These are phyloP conservation scores for Mechanitis messenoides DNA, from an alignment of 2,888 invertebrate genomes.

Conservation along the genomic window DNA sequence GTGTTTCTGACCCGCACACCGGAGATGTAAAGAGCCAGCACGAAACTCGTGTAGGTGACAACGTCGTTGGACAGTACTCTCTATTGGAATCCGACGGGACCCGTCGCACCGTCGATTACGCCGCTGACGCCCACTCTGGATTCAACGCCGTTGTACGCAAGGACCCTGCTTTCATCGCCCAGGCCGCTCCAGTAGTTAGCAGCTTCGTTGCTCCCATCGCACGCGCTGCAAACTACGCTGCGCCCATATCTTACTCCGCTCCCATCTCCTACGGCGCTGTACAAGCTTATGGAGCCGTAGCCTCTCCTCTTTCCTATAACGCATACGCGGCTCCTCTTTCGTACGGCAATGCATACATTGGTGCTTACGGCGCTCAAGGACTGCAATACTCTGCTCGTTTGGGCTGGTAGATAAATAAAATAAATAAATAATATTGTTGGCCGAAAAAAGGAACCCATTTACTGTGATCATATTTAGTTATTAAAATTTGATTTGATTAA, in stretches of 20 bases:
- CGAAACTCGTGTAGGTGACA: conserved; percentile 67
- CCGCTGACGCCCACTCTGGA: conserved; percentile 64
- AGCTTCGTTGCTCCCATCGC: conserved; percentile 25
- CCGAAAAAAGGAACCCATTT: conserved; percentile 7
- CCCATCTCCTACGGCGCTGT: conserved; percentile 11
- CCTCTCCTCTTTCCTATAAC: conserved; percentile 27
- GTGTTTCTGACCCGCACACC: conserved; percentile 69
- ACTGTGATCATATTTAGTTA: conserved; percentile 13
- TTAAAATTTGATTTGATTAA: too few species aligned
- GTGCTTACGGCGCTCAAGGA: conserved; percentile 24
- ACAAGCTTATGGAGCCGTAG: conserved; percentile 25
- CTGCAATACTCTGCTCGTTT: conserved; percentile 34
- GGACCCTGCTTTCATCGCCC: conserved; percentile 49
- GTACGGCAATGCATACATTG: conserved; percentile 16
- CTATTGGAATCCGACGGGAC: conserved; percentile 71
- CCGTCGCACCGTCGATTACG: conserved; percentile 72
- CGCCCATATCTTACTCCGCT: conserved; percentile 17
- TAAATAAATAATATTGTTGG: neutral
- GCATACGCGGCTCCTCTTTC: conserved; percentile 23
- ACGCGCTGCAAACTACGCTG: conserved; percentile 30
- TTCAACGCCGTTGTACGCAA: conserved; percentile 75
- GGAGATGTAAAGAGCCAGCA: conserved; percentile 71
- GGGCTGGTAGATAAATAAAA: conserved; percentile 26
- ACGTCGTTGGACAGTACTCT: conserved; percentile 69
- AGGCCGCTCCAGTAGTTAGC: conserved; percentile 27